A percentile compares a stretch with the other conserved stretches of the same genome.
phyloP scores from a whole-genome alignment of 2,888 invertebrate genomes.

The Panopea generosa region DNA sequence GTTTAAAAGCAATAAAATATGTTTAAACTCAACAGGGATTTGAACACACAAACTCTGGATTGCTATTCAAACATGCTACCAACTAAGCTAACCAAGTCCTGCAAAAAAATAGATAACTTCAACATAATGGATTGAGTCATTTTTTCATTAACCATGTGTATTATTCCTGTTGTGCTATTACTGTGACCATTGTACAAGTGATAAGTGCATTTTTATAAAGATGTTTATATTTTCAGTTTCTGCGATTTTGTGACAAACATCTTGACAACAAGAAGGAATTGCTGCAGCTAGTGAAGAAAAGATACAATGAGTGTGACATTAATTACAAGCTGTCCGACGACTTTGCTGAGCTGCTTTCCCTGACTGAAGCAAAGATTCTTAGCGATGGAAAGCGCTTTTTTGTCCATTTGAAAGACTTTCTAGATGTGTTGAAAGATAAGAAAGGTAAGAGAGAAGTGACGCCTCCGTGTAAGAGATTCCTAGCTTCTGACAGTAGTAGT shows the following conservation, averaged over 20 bases:
- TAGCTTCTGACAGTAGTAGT: background rate
- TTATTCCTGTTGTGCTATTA: too few species aligned
- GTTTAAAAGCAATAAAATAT: too few species aligned
- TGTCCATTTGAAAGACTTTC: constrained; percentile 75
- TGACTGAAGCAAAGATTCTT: constrained; percentile 64
- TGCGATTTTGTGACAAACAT: constrained; percentile 66
- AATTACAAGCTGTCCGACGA: constrained; percentile 67
- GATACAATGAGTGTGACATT: constrained; percentile 69
- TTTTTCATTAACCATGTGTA: too few species aligned
- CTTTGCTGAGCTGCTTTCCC: constrained; percentile 60
- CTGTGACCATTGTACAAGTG: too few species aligned
- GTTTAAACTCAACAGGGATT: too few species aligned
- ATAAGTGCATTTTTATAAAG: too few species aligned
- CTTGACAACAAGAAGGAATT: constrained; percentile 61
- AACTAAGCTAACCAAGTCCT: too few species aligned
- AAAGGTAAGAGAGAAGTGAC: background rate
- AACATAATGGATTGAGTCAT: too few species aligned
- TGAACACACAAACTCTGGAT: too few species aligned
- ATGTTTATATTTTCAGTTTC: constrained; percentile 80
- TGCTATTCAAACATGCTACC: too few species aligned
- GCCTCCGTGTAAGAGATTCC: background rate
- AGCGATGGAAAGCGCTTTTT: constrained; percentile 66
- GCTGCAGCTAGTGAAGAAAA: constrained; percentile 67
- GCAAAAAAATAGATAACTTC: too few species aligned
- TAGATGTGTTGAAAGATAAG: constrained; percentile 71